Evolutionary conservation across 2,888 invertebrate genomes (phyloP).

Genomic region (Chrysolina haemoptera): DNA sequence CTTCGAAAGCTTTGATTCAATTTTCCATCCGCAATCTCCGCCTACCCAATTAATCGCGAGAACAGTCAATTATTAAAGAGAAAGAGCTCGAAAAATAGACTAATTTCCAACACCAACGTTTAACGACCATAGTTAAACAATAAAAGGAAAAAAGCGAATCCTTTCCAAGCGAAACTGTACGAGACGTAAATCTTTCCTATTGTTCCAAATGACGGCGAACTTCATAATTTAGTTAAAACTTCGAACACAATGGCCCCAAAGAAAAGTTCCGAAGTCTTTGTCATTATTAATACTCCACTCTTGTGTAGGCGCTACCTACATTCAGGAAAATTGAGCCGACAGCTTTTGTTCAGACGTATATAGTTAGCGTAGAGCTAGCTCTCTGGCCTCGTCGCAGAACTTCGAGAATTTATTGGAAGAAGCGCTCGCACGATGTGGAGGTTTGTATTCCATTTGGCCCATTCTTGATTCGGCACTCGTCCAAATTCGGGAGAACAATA

Average conservation of each 20-base stretch:
- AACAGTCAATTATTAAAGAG: constrained; percentile 3
- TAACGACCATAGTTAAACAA: constrained; percentile 24
- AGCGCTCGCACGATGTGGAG: not conserved
- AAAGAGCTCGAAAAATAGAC: constrained; percentile 15
- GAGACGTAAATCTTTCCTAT: constrained; percentile 50
- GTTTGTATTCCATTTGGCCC: constrained; percentile 6
- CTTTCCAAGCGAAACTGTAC: constrained; percentile 35
- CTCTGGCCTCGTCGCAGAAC: constrained; percentile 24
- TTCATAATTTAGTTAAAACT: constrained; percentile 58
- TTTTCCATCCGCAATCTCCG: not conserved
- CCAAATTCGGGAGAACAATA: constrained; percentile 8
- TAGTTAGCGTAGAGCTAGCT: constrained; percentile 29
- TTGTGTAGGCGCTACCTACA: constrained; percentile 46
- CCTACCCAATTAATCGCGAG: not conserved
- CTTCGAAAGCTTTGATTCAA: not conserved
- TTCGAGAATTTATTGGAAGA: constrained; percentile 32
- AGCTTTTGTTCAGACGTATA: constrained; percentile 46
- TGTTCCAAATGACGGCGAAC: constrained; percentile 54
- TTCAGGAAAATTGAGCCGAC: constrained; percentile 41
- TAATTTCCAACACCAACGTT: constrained; percentile 18
- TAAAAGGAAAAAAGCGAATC: constrained; percentile 35
- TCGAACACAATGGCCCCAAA: constrained; percentile 52
- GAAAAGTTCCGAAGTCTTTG: constrained; percentile 47
- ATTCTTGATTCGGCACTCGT: not conserved
- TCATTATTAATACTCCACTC: constrained; percentile 46